A percentile compares a stretch with the other conserved stretches of the same genome.
phyloP scores from a whole-genome alignment of 2,888 invertebrate species.

The Troilus luridus region DNA sequence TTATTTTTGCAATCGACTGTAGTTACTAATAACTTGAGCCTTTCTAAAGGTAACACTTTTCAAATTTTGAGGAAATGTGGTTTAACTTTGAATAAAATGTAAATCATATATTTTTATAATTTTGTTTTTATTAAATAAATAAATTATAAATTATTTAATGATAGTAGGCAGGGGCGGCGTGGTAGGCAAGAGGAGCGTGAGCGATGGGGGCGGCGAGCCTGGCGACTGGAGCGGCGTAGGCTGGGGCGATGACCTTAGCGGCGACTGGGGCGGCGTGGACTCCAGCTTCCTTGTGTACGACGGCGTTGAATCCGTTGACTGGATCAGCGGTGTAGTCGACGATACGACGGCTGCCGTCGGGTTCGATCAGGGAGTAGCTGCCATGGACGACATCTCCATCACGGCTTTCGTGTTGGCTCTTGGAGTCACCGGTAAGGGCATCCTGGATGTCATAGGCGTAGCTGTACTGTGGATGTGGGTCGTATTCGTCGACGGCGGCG shows the following conservation, averaged over 20 bases:
- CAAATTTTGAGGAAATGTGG: no score
- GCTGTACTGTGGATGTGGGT: constrained; percentile 57
- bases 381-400: constrained; percentile 57
- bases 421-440: constrained; percentile 58
- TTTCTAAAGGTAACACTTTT: no score
- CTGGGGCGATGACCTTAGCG: no score
- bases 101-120: no score
- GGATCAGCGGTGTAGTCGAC: constrained; percentile 57
- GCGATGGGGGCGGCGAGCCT: no score
- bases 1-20: no score
- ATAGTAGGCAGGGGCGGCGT: constrained; percentile 15
- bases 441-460: constrained; percentile 57
- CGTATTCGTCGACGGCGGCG: constrained; percentile 50
- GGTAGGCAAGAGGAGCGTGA: background rate
- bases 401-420: constrained; percentile 55
- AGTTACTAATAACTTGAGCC: no score
- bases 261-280: no score
- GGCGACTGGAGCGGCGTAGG: no score
- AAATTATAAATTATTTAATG: no score
- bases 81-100: no score
- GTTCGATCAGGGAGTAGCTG: constrained; percentile 56
- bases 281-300: constrained; percentile 49
- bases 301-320: constrained; percentile 58
- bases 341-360: constrained; percentile 51
- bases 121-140: no score